Evolutionary conservation across 2,888 invertebrate genomes (phyloP).

Genomic region (Philonicus albiceps): DNA sequence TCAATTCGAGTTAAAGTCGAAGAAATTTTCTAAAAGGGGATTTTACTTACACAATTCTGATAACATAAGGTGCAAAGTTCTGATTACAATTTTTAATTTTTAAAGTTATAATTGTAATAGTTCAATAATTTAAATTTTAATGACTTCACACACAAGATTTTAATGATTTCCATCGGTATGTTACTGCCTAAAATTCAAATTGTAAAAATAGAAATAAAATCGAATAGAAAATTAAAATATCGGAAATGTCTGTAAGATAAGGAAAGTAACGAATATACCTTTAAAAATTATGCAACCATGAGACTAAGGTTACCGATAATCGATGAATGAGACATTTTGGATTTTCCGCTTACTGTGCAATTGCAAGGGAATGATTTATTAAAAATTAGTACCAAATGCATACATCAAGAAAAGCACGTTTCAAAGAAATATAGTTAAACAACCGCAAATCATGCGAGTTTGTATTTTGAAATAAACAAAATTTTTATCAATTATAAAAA

Average conservation of each 20-base stretch:
- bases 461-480: background rate
- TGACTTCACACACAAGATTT: too few relatives aligned
- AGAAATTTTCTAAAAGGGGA: background rate
- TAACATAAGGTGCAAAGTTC: background rate
- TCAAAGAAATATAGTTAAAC: background rate
- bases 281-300: background rate
- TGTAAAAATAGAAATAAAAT: too few relatives aligned
- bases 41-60: background rate
- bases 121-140: too few relatives aligned
- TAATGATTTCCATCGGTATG: too few relatives aligned
- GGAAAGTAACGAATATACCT: background rate
- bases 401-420: background rate
- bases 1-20: background rate
- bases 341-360: background rate
- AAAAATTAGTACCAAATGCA: background rate
- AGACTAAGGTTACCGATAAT: background rate
- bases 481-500: background rate
- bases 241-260: background rate
- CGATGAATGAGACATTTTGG: background rate
- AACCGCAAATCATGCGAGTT: background rate
- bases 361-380: background rate
- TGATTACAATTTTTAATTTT: background rate
- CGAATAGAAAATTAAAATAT: background rate
- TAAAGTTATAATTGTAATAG: too few relatives aligned
- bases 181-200: too few relatives aligned